A percentile compares a stretch with the other conserved stretches of the same genome.
phyloP scores from a whole-genome alignment of 2,797 vertebrate genomes.

The Cossypha polioptera region DNA sequence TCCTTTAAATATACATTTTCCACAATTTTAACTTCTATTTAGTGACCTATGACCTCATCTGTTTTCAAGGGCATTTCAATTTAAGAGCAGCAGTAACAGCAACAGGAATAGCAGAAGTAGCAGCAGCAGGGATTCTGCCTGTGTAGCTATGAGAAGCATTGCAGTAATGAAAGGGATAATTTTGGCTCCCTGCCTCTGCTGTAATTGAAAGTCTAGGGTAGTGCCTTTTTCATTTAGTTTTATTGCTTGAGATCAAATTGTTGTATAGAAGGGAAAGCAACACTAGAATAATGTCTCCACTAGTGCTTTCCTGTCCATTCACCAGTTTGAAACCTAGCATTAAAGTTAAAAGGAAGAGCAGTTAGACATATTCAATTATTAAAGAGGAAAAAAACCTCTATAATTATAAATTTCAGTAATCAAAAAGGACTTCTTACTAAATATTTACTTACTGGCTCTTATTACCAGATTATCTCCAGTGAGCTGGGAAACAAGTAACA shows the following conservation, averaged over 20 bases:
- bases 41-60: conserved; percentile 54
- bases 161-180: conserved; percentile 70
- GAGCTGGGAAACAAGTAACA: background rate
- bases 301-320: conserved; percentile 51
- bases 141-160: conserved; percentile 49
- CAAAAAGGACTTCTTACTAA: conserved; percentile 36
- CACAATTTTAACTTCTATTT: conserved; percentile 16
- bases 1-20: conserved; percentile 8
- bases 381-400: background rate
- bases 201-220: conserved; percentile 73
- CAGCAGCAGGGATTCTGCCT: conserved; percentile 53
- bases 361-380: conserved; percentile 69
- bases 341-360: conserved; percentile 64
- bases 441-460: conserved; percentile 44
- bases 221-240: conserved; percentile 71
- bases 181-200: conserved; percentile 67
- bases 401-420: conserved; percentile 57
- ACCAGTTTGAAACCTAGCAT: conserved; percentile 63
- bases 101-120: conserved; percentile 35
- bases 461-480: background rate
- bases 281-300: conserved; percentile 46
- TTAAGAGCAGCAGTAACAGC: conserved; percentile 38
- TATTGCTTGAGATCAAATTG: conserved; percentile 70
- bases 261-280: conserved; percentile 44
- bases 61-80: conserved; percentile 59